Evolutionary conservation across 2,888 invertebrate species (phyloP), one percentile per base, ranked within the genome.

Genomic region (Rhamphomyia laevipes): DNA sequence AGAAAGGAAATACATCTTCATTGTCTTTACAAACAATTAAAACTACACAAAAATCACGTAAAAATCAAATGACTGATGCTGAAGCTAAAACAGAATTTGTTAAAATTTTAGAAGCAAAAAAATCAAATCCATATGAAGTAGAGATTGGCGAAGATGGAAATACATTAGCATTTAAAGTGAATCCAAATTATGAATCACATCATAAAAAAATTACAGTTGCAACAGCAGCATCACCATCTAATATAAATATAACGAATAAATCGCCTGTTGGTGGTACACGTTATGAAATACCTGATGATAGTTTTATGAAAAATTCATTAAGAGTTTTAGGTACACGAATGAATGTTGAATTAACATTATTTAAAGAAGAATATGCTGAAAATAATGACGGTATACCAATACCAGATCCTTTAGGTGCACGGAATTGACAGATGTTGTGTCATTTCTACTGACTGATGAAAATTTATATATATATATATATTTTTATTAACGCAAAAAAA

Each of bases 71-170:
- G 15, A 44, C 27, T 30, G 37, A 35, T 13, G 30, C 45, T 10
- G 46, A 48, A 40, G 27, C 40, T 4, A 47, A 47, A 45, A 47
- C 23, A 21, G 50, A 47, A 42, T 50, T 50, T 15, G 31, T 48
- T 91, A 70, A 77, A 94, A 55, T 94, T 86, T 77, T 78, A 94
- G 61, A 94, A 96, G 70, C 92, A 93, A 74, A 94, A 96, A 63
- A 94, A 94, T 73, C 94, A 95, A 75, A 92, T 94, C 63, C 94
- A 94, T 73, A 88, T 93, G 88, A 94, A 93, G 71, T 94, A 94
- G 77, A 94, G 23, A 43, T 38, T 21, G 37, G 38, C 4, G 40
- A 46, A 11, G 16, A 23, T 13, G 16, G 33, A 1, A 43, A 18
- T 33, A 18, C 13, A 5, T 11, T 40, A 6, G 40, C 11, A 6